phyloP scores from a whole-genome alignment of 2,888 invertebrate genomes.

The Hyposoter dolosus region DNA sequence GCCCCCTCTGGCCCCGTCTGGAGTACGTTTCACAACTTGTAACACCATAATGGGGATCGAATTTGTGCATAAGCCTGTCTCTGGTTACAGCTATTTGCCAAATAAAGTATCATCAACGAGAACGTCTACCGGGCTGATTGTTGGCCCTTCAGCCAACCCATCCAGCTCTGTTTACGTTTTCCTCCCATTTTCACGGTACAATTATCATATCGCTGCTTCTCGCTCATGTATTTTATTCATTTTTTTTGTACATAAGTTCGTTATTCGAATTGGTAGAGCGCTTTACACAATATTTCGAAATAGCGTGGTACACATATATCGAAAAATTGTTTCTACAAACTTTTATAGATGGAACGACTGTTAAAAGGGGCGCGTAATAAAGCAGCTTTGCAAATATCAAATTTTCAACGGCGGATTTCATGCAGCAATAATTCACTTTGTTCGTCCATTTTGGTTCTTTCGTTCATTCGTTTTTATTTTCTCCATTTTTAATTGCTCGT shows the following conservation, averaged over 20 bases:
- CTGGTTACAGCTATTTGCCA: slow-evolving; percentile 65
- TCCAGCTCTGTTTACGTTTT: slow-evolving; percentile 45
- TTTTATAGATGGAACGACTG: slow-evolving; percentile 30
- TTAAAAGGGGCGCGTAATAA: slow-evolving; percentile 14
- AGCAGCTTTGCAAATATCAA: slow-evolving; percentile 17
- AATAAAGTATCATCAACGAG: slow-evolving; percentile 59
- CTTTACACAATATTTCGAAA: slow-evolving; percentile 17
- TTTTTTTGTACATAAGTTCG: slow-evolving; percentile 48
- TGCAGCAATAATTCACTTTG: not conserved
- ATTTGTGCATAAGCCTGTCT: slow-evolving; percentile 70
- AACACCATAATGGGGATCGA: slow-evolving; percentile 64
- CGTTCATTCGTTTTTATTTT: not conserved
- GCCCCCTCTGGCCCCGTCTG: slow-evolving; percentile 21
- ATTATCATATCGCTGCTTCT: slow-evolving; percentile 45
- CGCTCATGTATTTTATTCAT: slow-evolving; percentile 36
- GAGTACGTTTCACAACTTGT: slow-evolving; percentile 22
- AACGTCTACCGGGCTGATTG: slow-evolving; percentile 42
- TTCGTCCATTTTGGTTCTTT: not conserved
- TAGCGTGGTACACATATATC: not conserved
- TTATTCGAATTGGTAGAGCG: slow-evolving; percentile 20
- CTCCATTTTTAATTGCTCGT: not conserved
- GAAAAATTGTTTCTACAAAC: slow-evolving; percentile 44
- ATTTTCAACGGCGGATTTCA: not conserved
- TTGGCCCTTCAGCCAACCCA: slow-evolving; percentile 13
- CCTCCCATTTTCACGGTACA: slow-evolving; percentile 46